Conservation (phyloP, 1,140 invertebrate genomes). For the Ooceraea biroi region DNA sequence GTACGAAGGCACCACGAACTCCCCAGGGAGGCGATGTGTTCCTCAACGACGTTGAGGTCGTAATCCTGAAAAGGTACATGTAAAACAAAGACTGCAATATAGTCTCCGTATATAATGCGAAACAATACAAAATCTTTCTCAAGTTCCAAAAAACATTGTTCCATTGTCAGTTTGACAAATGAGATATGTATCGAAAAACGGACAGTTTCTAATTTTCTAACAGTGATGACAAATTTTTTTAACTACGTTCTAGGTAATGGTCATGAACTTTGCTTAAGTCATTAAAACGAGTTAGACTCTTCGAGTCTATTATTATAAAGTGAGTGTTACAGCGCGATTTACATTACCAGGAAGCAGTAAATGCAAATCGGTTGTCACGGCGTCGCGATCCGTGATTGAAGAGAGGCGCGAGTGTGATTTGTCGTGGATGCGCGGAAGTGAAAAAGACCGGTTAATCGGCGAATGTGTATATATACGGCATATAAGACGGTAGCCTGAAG, state of each 20-base stretch:
- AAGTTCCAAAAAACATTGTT: too few species aligned
- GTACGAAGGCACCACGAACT: too few species aligned
- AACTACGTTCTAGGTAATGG: neutral
- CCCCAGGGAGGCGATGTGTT: neutral
- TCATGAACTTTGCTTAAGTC: conserved; percentile 5
- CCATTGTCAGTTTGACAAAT: too few species aligned
- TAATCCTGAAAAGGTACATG: neutral
- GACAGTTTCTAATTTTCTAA: neutral
- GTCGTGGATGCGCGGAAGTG: neutral
- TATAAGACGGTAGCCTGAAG: conserved; percentile 5
- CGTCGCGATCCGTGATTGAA: neutral
- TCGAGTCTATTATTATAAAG: conserved; percentile 58
- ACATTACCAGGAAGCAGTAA: conserved; percentile 48
- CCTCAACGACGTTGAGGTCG: neutral
- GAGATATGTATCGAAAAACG: neutral
- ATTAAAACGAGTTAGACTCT: conserved; percentile 38
- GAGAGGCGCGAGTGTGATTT: conserved; percentile 42
- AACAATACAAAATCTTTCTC: neutral
- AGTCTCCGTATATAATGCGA: neutral
- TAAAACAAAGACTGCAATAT: neutral
- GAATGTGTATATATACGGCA: conserved; percentile 5
- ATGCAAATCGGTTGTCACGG: conserved; percentile 44
- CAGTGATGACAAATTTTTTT: neutral
- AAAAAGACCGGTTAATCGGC: conserved; percentile 33
- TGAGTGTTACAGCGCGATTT: conserved; percentile 11